Conservation (phyloP, 2,797 vertebrate species). For the Gouania willdenowi region DNA sequence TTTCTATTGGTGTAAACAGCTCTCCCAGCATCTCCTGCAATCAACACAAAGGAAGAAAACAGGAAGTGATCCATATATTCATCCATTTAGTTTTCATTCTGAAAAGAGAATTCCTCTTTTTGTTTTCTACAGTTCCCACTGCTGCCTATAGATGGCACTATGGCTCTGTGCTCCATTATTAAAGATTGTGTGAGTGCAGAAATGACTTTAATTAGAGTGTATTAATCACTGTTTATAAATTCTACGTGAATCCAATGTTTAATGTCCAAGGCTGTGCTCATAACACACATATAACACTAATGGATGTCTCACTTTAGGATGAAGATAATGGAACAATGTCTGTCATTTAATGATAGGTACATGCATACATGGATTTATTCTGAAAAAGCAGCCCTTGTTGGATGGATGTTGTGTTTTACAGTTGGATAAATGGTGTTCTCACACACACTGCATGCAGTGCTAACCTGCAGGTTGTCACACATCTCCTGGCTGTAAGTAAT, state of each 20-base stretch:
- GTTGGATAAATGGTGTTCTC: background rate
- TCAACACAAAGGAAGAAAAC: background rate
- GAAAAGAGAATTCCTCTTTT: too few species aligned
- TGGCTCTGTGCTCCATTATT: constrained; percentile 9
- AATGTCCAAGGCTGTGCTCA: background rate
- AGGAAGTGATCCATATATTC: background rate
- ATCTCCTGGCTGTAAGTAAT: constrained; percentile 98
- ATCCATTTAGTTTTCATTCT: too few species aligned
- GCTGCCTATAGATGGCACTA: constrained; percentile 62
- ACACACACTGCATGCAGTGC: constrained; percentile 7
- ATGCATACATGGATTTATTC: background rate
- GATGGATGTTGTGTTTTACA: background rate
- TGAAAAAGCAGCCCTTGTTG: background rate
- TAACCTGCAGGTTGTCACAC: constrained; percentile 95
- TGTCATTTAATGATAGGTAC: too few species aligned
- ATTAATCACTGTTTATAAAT: too few species aligned
- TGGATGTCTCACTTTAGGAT: too few species aligned
- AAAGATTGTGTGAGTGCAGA: constrained; percentile 1
- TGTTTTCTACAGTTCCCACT: too few species aligned
- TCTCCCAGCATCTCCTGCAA: constrained; percentile 95
- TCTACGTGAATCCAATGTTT: too few species aligned
- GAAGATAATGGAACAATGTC: too few species aligned
- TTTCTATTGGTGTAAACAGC: constrained; percentile 93
- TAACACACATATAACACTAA: background rate
- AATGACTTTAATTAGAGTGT: background rate